Evolutionary conservation across 2,113 vertebrate genomes (phyloP).

Genomic region (Hystrix brachyura): DNA sequence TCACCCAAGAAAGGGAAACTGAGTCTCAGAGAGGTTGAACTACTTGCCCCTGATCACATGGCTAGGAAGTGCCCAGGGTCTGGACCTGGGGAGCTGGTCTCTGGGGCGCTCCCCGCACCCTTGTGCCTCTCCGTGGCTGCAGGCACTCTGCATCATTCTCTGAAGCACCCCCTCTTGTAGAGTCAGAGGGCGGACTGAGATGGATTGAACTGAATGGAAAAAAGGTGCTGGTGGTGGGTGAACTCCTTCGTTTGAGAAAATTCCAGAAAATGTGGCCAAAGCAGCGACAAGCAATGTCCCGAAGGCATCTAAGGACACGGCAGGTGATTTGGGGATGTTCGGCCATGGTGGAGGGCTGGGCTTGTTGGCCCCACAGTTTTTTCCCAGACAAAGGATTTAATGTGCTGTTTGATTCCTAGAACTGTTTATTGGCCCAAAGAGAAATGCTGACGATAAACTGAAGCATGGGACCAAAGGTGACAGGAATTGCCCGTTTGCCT

Average conservation of each 20-base stretch:
- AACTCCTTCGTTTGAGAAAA: not conserved
- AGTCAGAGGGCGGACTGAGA: not conserved
- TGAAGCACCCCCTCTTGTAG: not conserved
- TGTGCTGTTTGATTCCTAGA: conserved; percentile 78
- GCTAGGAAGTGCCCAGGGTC: not conserved
- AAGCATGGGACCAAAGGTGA: conserved; percentile 72
- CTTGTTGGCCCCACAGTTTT: not conserved
- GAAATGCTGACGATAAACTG: conserved; percentile 76
- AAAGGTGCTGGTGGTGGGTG: not conserved
- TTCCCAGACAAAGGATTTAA: conserved; percentile 20
- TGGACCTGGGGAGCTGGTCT: not conserved
- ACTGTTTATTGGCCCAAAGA: conserved; percentile 67
- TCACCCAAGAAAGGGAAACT: not conserved
- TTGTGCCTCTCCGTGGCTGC: not conserved
- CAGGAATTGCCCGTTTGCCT: conserved; percentile 67
- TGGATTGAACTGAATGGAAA: not conserved
- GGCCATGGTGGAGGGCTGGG: not conserved
- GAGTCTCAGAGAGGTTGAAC: not conserved
- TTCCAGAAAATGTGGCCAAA: not conserved
- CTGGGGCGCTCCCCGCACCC: too few relatives aligned
- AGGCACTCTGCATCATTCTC: rapidly evolving
- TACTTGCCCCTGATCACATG: not conserved
- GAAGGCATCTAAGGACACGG: not conserved
- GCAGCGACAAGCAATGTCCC: not conserved
- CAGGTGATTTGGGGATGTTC: not conserved